Evolutionary conservation across 2,888 invertebrate genomes (phyloP).

Genomic region (Melangyna quadrimaculata): DNA sequence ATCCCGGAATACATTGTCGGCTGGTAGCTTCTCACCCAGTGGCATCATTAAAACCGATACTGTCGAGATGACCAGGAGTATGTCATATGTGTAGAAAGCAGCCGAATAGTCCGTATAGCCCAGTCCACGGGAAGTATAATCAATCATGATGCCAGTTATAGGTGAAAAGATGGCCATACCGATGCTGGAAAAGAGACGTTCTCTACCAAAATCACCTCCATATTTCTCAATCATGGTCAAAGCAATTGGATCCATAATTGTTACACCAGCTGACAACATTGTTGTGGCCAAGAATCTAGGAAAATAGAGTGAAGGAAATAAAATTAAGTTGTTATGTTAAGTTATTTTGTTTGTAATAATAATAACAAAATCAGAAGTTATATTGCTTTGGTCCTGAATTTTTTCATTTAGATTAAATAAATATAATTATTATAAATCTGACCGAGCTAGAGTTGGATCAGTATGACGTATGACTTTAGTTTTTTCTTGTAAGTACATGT

Average conservation of each 20-base stretch:
- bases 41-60: constrained; percentile 90
- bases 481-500: no score
- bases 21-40: constrained; percentile 88
- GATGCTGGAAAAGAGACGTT: constrained; percentile 89
- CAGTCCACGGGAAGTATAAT: constrained; percentile 82
- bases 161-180: constrained; percentile 93
- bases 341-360: neutral
- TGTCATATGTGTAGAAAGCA: constrained; percentile 91
- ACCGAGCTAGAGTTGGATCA: neutral
- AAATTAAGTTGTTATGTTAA: neutral
- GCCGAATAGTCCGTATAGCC: constrained; percentile 92
- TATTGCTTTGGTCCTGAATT: neutral
- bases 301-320: constrained; percentile 10
- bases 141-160: constrained; percentile 89
- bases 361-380: neutral
- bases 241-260: constrained; percentile 94
- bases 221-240: constrained; percentile 92
- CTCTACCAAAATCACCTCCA: constrained; percentile 91
- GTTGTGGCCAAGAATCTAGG: constrained; percentile 90
- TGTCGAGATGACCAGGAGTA: constrained; percentile 87
- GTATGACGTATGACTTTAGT: no score
- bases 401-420: neutral
- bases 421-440: neutral
- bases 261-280: constrained; percentile 91
- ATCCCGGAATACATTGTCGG: constrained; percentile 89